Evolutionary conservation across 1,140 invertebrate genomes (phyloP), one percentile per base, ranked within the genome.

Genomic region (Odontomachus brunneus): DNA sequence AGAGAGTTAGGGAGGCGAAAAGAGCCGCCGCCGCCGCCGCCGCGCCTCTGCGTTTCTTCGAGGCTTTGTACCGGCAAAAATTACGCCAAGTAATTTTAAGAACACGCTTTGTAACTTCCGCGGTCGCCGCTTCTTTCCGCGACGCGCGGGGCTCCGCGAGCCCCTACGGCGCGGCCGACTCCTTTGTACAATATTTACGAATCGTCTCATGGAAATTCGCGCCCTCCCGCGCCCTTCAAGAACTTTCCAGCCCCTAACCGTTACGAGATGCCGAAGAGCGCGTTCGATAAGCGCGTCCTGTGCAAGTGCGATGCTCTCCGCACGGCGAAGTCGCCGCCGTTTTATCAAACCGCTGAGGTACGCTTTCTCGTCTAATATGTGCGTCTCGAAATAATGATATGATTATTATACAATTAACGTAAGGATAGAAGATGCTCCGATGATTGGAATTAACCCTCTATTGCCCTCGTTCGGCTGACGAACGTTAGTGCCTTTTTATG

Each of bases 241-340:
- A 82, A 86, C 60, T 67, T 86, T 53, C 89, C 88, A 48, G 89
- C 82, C 17, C 89, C 88, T 2, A 88, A 87, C 57, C 29, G 48
- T 44, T 90, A 90, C 67, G 59, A 24, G 17, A 19, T 59, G 19
- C 51, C 76, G 22, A 89, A 88, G 29, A 75, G 83, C 14, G 22
- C 57, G 4, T 90, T 89, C 11, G 84, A 89, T 17, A 83, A 57
- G 22, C 33, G 53, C 44, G 44, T 51, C 7, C 1, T 17, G 2
- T 89, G 86, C 69, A 78, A 87, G 14, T 88, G 88, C 17, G 67
- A 88, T 12, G 22, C 69, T 26, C 60, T n/a, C n/a, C n/a, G 72
- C 38, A 15, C 12, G 11, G 3, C n/a, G 14, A 55, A 84, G 53
- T 74, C 74, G 29, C 62, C 75, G 7, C 59, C 88, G 9, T 89